phyloP scores from a whole-genome alignment of 2,888 invertebrate genomes.

The Rhodophaea formosa region DNA sequence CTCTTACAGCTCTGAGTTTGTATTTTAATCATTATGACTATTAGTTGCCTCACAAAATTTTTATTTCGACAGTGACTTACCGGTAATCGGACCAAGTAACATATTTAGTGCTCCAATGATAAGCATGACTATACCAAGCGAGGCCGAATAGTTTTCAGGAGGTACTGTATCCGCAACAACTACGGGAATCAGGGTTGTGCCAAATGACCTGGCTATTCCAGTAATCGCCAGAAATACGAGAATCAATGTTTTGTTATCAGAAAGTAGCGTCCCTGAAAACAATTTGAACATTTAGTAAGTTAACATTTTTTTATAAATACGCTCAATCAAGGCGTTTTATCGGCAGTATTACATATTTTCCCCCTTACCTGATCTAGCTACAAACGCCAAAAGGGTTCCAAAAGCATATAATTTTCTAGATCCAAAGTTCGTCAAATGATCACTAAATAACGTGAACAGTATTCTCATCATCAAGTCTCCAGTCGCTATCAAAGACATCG shows the following conservation, averaged over 20 bases:
- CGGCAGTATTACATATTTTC: too few species aligned
- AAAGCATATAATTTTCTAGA: slow-evolving; percentile 1
- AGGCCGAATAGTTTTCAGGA: slow-evolving; percentile 1
- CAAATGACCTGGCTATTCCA: slow-evolving; percentile 11
- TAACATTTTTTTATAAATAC: too few species aligned
- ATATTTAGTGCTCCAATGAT: slow-evolving; percentile 2
- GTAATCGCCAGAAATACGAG: neutral
- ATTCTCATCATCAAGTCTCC: slow-evolving; percentile 6
- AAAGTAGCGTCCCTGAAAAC: neutral
- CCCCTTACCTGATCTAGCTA: neutral
- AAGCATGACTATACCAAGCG: neutral
- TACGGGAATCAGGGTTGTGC: slow-evolving; percentile 1
- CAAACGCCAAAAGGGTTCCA: neutral
- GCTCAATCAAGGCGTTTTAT: too few species aligned
- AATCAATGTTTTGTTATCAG: neutral
- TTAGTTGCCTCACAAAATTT: too few species aligned
- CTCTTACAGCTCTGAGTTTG: too few species aligned
- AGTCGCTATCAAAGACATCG: neutral
- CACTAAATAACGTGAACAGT: slow-evolving; percentile 1
- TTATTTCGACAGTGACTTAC: too few species aligned
- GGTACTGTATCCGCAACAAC: neutral
- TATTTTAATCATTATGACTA: too few species aligned
- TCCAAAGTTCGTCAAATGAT: neutral
- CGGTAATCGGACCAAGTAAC: neutral
- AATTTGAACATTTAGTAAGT: too few species aligned